Conservation (phyloP, 2,797 vertebrate species). For the Ceyx erithaca region DNA sequence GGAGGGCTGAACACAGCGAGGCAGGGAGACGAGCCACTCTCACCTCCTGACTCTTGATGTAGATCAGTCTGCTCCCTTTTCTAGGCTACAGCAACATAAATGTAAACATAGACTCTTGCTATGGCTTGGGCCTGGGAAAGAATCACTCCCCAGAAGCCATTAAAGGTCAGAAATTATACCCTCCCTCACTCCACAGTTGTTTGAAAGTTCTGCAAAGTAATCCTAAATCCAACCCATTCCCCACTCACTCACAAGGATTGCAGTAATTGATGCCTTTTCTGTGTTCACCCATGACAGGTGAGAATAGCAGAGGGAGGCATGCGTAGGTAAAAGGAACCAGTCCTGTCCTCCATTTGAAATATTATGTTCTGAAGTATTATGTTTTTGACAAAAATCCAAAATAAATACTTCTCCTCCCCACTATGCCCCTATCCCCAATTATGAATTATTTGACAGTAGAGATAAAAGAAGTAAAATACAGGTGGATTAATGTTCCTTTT, state of each 20-base stretch:
- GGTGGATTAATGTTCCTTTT: not conserved
- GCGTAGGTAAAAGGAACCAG: not conserved
- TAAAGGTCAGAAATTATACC: not conserved
- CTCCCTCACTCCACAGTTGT: not conserved
- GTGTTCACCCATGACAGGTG: fast-evolving
- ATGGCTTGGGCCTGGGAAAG: not conserved
- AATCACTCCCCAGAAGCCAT: fast-evolving
- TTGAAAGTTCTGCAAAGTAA: not conserved
- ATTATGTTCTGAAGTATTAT: not conserved
- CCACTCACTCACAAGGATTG: fast-evolving
- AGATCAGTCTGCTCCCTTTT: not conserved
- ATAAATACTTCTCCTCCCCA: not conserved
- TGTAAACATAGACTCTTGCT: not conserved
- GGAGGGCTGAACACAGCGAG: not conserved
- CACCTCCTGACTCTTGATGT: not conserved
- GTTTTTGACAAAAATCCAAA: not conserved
- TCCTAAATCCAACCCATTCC: not conserved
- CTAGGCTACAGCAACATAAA: not conserved
- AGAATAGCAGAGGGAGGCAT: not conserved
- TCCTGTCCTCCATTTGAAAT: not conserved
- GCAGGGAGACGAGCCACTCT: not conserved
- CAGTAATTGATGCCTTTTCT: not conserved
- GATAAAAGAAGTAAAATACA: not conserved
- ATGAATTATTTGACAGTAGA: not conserved
- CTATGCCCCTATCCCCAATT: fast-evolving